Conservation (phyloP, 2,797 vertebrate species). For the Melanotaenia pygmaea region DNA sequence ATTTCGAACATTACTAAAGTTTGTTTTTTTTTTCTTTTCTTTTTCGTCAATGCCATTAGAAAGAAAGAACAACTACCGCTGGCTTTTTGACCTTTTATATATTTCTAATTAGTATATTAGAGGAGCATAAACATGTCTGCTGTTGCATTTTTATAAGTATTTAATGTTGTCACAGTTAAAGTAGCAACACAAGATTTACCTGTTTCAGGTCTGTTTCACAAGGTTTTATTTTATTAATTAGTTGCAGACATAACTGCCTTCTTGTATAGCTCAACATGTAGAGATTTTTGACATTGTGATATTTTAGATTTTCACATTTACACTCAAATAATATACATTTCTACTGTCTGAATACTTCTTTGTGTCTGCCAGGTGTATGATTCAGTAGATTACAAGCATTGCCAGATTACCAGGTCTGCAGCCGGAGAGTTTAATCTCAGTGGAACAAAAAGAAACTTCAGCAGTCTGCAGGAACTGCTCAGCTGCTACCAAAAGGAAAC, state of each 20-base stretch:
- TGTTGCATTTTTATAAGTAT: not conserved
- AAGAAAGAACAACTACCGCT: not conserved
- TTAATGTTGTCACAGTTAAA: not conserved
- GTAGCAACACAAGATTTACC: not conserved
- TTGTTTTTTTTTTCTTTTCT: too few relatives aligned
- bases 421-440: conserved; percentile 91
- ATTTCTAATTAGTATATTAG: not conserved
- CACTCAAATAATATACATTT: not conserved
- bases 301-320: not conserved
- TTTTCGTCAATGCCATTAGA: not conserved
- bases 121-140: not conserved
- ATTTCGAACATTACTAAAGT: not conserved
- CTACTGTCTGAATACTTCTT: not conserved
- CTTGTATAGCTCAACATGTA: not conserved
- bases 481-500: conserved; percentile 98
- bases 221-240: not conserved
- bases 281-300: not conserved
- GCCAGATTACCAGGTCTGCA: conserved; percentile 90
- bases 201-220: not conserved
- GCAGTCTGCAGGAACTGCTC: conserved; percentile 90
- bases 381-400: conserved; percentile 91
- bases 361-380: conserved; percentile 73
- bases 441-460: conserved; percentile 93
- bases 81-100: not conserved
- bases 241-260: not conserved